Percentiles rank a stretch among this genome's conserved stretches.
These are phyloP conservation scores for Delphinus delphis DNA, from an alignment of 2,113 vertebrate genomes.

Conservation along the genomic window DNA sequence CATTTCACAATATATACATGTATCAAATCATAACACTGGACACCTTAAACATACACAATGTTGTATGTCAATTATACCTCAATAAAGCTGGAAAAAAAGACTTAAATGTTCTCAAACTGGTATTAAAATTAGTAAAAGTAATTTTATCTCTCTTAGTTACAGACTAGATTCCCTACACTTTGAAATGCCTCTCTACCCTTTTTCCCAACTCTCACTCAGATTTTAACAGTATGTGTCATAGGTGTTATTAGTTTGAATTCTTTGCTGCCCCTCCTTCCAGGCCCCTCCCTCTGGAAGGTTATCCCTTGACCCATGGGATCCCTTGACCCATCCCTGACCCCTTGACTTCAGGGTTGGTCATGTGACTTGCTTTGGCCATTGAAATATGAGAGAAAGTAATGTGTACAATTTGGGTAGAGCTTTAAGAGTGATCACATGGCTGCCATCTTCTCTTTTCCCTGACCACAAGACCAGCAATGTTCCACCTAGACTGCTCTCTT, in stretches of 20 bases:
- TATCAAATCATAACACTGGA: background rate
- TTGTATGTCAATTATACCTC: background rate
- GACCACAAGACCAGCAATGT: background rate
- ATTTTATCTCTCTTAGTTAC: background rate
- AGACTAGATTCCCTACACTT: background rate
- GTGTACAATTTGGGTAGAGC: background rate
- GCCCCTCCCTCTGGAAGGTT: background rate
- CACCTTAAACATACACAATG: background rate
- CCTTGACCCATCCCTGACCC: background rate
- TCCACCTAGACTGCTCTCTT: background rate
- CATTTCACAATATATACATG: background rate
- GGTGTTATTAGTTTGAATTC: background rate
- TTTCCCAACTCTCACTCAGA: background rate
- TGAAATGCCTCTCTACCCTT: background rate
- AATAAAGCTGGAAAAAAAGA: background rate
- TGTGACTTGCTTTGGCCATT: background rate
- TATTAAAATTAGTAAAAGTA: conserved; percentile 13
- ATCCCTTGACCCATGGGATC: background rate
- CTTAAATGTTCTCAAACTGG: background rate
- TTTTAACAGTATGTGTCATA: background rate
- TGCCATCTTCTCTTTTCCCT: background rate
- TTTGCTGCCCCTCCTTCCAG: background rate
- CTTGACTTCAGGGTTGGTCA: background rate
- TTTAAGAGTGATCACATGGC: background rate
- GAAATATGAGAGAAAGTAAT: background rate